A percentile compares a stretch with the other conserved stretches of the same genome.
Evolutionary conservation across 92 coral and sea anemone genomes (phyloP).

Genomic region (Epizoanthus stellaris): DNA sequence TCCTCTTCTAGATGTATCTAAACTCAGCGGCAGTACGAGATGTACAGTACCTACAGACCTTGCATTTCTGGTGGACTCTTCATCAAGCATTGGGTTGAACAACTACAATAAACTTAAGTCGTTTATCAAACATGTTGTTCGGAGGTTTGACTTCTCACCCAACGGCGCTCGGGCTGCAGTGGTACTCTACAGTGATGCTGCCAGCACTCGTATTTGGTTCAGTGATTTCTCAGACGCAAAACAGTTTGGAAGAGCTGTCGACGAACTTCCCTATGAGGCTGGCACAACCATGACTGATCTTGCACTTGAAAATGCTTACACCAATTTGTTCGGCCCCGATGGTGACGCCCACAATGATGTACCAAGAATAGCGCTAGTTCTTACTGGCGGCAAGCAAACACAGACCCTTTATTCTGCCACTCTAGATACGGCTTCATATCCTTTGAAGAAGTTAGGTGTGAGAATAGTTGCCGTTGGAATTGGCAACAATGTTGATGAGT

Average conservation of each 20-base stretch:
- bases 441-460: constrained; percentile 18
- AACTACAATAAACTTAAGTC: constrained; percentile 18
- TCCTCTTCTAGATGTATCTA: not conserved
- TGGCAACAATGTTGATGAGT: constrained; percentile 13
- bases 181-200: constrained; percentile 21
- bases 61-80: constrained; percentile 35
- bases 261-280: constrained; percentile 5
- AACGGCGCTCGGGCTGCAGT: constrained; percentile 9
- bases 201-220: constrained; percentile 44
- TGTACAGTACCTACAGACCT: constrained; percentile 5
- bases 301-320: constrained; percentile 27
- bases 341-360: constrained; percentile 2
- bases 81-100: constrained; percentile 7
- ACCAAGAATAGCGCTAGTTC: constrained; percentile 23
- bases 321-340: constrained; percentile 29
- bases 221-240: constrained; percentile 28
- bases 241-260: constrained; percentile 21
- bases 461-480: constrained; percentile 23
- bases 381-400: constrained; percentile 18
- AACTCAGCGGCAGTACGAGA: not conserved
- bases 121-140: not conserved
- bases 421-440: constrained; percentile 29
- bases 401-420: constrained; percentile 27
- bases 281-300: constrained; percentile 22
- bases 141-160: constrained; percentile 13